A percentile compares a stretch with the other conserved stretches of the same genome.
phyloP scores from a whole-genome alignment of 2,888 invertebrate genomes.

The Agrotis puta region DNA sequence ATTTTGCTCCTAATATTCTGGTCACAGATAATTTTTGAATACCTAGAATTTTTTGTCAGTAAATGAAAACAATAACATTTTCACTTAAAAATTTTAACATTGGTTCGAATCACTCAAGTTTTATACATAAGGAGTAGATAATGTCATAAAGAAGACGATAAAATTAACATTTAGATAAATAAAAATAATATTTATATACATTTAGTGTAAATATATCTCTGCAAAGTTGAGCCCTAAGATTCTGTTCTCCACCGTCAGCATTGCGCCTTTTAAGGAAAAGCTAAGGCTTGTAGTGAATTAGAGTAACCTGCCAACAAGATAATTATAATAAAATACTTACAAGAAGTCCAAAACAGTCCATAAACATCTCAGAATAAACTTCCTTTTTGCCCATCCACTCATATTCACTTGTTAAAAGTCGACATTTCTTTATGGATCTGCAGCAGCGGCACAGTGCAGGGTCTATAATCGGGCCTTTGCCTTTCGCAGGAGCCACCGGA shows the following conservation, averaged over 20 bases:
- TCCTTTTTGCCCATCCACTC: slow-evolving; percentile 83
- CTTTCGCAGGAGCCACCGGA: slow-evolving; percentile 59
- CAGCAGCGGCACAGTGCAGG: slow-evolving; percentile 86
- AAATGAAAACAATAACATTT: neutral
- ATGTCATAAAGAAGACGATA: neutral
- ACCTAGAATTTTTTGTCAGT: neutral
- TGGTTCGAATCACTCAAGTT: neutral
- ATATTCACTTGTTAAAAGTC: slow-evolving; percentile 82
- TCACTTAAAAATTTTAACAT: no score
- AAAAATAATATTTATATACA: neutral
- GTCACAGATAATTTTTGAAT: neutral
- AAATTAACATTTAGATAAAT: neutral
- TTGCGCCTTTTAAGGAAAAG: neutral
- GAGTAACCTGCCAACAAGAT: neutral
- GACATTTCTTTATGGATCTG: slow-evolving; percentile 86
- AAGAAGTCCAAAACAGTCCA: slow-evolving; percentile 86
- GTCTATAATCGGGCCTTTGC: slow-evolving; percentile 82
- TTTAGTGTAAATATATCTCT: slow-evolving; percentile 10
- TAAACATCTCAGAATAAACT: slow-evolving; percentile 85
- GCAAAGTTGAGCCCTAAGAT: slow-evolving; percentile 5
- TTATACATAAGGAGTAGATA: neutral
- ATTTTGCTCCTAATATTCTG: neutral
- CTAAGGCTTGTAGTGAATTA: neutral
- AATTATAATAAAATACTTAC: slow-evolving; percentile 73
- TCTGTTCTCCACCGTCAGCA: neutral